phyloP scores from a whole-genome alignment of 1,140 invertebrate genomes.

The Copidosoma floridanum region DNA sequence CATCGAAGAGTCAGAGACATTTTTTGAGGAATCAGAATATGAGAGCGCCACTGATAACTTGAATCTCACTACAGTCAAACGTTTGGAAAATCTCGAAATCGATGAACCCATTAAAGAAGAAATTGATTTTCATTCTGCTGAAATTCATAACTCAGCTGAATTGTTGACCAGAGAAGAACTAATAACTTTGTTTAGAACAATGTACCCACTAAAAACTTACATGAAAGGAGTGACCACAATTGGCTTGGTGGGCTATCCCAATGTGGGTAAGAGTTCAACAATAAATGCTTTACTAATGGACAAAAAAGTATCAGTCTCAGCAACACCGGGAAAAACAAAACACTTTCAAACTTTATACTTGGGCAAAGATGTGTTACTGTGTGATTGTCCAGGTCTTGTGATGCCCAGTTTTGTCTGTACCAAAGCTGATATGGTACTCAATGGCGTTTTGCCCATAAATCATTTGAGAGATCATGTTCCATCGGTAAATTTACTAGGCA shows the following conservation, averaged over 20 bases:
- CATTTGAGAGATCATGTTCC: conserved; percentile 85
- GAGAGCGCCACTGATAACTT: conserved; percentile 51
- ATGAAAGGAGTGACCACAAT: conserved; percentile 69
- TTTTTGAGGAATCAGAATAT: conserved; percentile 39
- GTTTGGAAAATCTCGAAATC: background rate
- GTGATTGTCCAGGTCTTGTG: conserved; percentile 97
- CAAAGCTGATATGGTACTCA: conserved; percentile 91
- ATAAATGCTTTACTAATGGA: conserved; percentile 88
- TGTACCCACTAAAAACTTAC: conserved; percentile 62
- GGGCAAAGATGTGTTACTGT: conserved; percentile 78
- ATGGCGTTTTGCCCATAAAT: conserved; percentile 95
- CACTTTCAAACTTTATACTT: conserved; percentile 86
- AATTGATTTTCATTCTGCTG: background rate
- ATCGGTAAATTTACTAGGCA: conserved; percentile 69
- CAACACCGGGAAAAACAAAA: conserved; percentile 96
- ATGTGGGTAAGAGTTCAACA: conserved; percentile 99
- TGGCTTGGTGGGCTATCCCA: conserved; percentile 96
- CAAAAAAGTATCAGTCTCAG: conserved; percentile 94
- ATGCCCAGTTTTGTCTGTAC: conserved; percentile 94
- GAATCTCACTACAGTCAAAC: conserved; percentile 13
- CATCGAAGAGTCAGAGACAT: conserved; percentile 35
- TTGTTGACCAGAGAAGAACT: conserved; percentile 56
- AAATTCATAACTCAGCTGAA: conserved; percentile 38
- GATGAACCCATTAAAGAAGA: conserved; percentile 9
- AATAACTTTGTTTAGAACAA: conserved; percentile 65